Evolutionary conservation across 2,888 invertebrate genomes (phyloP).

Genomic region (Amblyteles armatorius): DNA sequence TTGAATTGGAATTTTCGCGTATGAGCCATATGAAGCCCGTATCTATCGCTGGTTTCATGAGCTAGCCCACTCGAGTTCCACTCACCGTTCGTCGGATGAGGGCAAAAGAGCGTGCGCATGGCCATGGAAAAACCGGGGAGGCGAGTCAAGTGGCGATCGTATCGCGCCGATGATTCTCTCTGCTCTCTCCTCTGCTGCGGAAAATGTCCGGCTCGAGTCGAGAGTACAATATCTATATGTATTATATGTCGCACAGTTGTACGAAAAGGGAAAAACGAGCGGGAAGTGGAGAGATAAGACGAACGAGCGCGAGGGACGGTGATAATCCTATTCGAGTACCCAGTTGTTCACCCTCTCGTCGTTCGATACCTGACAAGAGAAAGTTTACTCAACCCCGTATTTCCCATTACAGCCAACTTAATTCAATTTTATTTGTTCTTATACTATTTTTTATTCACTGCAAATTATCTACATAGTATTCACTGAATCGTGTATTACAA

Average conservation of each 20-base stretch:
- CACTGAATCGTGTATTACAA: neutral
- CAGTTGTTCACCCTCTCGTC: constrained; percentile 56
- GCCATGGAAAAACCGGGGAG: constrained; percentile 46
- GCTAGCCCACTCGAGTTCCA: constrained; percentile 56
- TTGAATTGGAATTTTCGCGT: constrained; percentile 57
- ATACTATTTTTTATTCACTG: neutral
- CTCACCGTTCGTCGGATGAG: constrained; percentile 50
- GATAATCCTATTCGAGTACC: constrained; percentile 62
- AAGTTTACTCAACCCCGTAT: constrained; percentile 39
- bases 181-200: constrained; percentile 4
- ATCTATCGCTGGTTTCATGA: constrained; percentile 50
- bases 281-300: constrained; percentile 48
- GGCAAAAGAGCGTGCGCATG: constrained; percentile 21
- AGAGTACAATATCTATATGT: neutral
- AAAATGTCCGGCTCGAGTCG: constrained; percentile 25
- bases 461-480: neutral
- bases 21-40: constrained; percentile 14
- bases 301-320: constrained; percentile 35
- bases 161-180: constrained; percentile 44
- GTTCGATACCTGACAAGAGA: constrained; percentile 56
- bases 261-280: neutral
- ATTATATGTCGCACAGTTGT: neutral
- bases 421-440: too few relatives aligned
- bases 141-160: constrained; percentile 51
- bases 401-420: constrained; percentile 5